Conservation (phyloP, 2,113 vertebrate species). For the Struthidea cinerea region DNA sequence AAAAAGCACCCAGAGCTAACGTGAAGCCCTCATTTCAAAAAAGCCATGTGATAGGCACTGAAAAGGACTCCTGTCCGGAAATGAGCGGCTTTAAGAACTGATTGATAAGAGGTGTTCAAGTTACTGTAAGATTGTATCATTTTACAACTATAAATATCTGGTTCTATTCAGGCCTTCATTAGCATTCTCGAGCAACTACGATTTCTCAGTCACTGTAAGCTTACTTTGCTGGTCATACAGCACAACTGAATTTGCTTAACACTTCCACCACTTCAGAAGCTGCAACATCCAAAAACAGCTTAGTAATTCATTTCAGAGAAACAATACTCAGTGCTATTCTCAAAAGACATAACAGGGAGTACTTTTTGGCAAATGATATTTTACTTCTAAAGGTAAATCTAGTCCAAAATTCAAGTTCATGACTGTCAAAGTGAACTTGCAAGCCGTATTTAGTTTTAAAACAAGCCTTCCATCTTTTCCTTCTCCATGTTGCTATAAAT, state of each 20-base stretch:
- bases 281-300: neutral
- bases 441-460: neutral
- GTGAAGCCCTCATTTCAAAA: neutral
- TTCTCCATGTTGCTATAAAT: neutral
- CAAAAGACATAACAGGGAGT: neutral
- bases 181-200: neutral
- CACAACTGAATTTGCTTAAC: neutral
- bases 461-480: neutral
- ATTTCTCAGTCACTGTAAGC: neutral
- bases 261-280: neutral
- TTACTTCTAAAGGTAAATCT: neutral
- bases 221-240: neutral
- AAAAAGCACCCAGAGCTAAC: neutral
- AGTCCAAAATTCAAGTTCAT: neutral
- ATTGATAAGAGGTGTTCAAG: neutral
- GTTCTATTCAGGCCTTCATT: neutral
- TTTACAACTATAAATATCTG: neutral
- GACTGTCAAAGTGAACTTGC: neutral
- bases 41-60: neutral
- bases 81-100: neutral
- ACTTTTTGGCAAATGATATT: neutral
- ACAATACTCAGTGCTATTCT: neutral
- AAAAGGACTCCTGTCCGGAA: neutral
- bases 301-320: neutral
- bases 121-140: neutral